Percentiles rank a stretch among this genome's conserved stretches.
These are phyloP conservation scores for Melanotaenia boesemani DNA, from an alignment of 2,797 vertebrate species.

Conservation along the genomic window DNA sequence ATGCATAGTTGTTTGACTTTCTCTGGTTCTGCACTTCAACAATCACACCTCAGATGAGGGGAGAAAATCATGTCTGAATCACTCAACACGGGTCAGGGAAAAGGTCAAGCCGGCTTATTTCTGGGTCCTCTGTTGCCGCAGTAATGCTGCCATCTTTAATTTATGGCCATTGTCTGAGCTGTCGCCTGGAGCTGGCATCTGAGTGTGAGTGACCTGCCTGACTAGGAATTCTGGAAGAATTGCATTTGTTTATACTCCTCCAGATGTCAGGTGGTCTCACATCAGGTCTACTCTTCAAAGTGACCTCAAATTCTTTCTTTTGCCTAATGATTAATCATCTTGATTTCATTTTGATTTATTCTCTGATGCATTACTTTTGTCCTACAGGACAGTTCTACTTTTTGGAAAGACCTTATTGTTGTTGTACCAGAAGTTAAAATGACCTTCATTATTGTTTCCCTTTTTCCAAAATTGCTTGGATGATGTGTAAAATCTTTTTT, in stretches of 20 bases:
- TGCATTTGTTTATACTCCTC: slow-evolving; percentile 50
- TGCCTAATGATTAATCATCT: slow-evolving; percentile 51
- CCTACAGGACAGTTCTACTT: slow-evolving; percentile 9
- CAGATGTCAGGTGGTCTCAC: slow-evolving; percentile 57
- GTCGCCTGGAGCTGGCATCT: slow-evolving; percentile 68
- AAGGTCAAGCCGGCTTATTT: slow-evolving; percentile 79
- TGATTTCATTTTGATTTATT: slow-evolving; percentile 12
- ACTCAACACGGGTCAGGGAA: slow-evolving; percentile 67
- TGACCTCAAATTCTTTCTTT: slow-evolving; percentile 24
- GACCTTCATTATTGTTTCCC: background rate
- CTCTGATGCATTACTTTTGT: slow-evolving; percentile 13
- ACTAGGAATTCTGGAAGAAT: slow-evolving; percentile 55
- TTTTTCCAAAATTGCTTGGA: background rate
- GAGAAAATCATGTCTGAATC: slow-evolving; percentile 75
- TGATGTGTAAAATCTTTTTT: background rate
- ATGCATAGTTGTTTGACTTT: slow-evolving; percentile 45
- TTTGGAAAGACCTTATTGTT: background rate
- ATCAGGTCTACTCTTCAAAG: slow-evolving; percentile 45
- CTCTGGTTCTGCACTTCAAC: slow-evolving; percentile 51
- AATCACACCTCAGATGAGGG: slow-evolving; percentile 61
- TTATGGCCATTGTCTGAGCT: slow-evolving; percentile 71
- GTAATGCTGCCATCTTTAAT: slow-evolving; percentile 77
- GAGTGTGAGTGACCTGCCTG: slow-evolving; percentile 66
- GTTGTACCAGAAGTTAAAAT: background rate
- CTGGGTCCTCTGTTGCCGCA: slow-evolving; percentile 58